phyloP scores from a whole-genome alignment of 2,113 vertebrate species.

The Alouatta palliata region DNA sequence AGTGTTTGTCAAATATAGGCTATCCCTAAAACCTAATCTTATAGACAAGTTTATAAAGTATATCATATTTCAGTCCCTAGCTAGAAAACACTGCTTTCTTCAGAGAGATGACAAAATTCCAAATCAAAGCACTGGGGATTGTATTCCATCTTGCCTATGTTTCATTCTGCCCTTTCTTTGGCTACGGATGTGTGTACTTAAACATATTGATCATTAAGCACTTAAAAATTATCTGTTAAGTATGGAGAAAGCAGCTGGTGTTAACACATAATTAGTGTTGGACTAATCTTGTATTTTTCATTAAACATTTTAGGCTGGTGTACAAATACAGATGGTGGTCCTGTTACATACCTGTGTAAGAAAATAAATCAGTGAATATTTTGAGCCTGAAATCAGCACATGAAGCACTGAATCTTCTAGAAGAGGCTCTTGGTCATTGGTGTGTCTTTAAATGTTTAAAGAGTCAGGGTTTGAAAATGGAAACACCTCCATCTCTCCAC shows the following conservation, averaged over 20 bases:
- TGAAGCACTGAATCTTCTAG: not conserved
- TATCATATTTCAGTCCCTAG: not conserved
- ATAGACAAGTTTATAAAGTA: not conserved
- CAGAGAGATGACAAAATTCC: not conserved
- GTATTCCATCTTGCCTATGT: constrained; percentile 35
- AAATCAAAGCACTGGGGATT: constrained; percentile 11
- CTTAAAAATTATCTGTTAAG: constrained; percentile 61
- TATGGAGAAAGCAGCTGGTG: constrained; percentile 20
- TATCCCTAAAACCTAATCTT: not conserved
- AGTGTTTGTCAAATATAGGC: not conserved
- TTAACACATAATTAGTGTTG: constrained; percentile 60
- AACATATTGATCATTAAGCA: constrained; percentile 44
- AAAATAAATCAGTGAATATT: not conserved
- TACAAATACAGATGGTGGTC: not conserved
- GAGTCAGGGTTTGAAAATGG: constrained; percentile 21
- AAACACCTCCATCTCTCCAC: not conserved
- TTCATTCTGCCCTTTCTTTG: constrained; percentile 47
- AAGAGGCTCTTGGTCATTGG: not conserved
- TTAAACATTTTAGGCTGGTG: not conserved
- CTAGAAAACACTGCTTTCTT: not conserved
- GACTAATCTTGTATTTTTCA: constrained; percentile 52
- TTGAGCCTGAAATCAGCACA: not conserved
- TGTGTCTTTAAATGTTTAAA: constrained; percentile 65
- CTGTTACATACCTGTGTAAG: not conserved
- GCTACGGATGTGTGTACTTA: constrained; percentile 40